Conservation (phyloP, 2,888 invertebrate genomes). For the Spilarctia lutea region DNA sequence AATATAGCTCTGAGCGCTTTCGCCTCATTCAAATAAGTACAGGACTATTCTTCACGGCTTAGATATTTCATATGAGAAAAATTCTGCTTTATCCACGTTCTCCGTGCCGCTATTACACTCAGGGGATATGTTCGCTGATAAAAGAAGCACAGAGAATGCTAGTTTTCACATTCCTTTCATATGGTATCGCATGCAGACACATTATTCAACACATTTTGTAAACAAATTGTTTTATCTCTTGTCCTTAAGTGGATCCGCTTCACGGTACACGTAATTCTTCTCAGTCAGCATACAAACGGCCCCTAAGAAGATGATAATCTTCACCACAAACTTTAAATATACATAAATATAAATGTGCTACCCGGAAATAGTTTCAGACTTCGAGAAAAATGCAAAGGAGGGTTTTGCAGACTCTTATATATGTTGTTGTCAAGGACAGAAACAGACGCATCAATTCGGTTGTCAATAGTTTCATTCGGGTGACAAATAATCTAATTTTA, state of each 20-base stretch:
- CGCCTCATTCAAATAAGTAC: constrained; percentile 50
- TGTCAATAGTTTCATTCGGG: constrained; percentile 63
- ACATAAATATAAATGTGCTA: constrained; percentile 84
- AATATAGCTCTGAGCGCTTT: constrained; percentile 49
- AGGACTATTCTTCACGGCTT: constrained; percentile 45
- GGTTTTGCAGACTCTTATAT: constrained; percentile 38
- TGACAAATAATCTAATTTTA: constrained; percentile 64
- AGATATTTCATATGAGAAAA: constrained; percentile 62
- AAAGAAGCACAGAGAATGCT: constrained; percentile 68
- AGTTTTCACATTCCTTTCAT: constrained; percentile 68
- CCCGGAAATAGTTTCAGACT: constrained; percentile 70
- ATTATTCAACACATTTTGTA: constrained; percentile 75
- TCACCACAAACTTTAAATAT: constrained; percentile 83
- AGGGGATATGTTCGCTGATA: constrained; percentile 64
- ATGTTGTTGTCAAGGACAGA: constrained; percentile 41
- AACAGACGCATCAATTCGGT: constrained; percentile 50
- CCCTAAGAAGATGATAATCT: constrained; percentile 83
- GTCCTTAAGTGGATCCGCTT: constrained; percentile 76
- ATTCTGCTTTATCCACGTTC: constrained; percentile 61
- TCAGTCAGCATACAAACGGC: constrained; percentile 83
- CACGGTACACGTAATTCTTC: constrained; percentile 80
- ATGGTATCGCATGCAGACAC: constrained; percentile 63
- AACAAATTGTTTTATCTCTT: constrained; percentile 84
- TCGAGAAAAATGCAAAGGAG: constrained; percentile 73
- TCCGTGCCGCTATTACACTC: constrained; percentile 59